Conservation (phyloP, 2,888 invertebrate genomes). For the Stegophylla sp. region DNA sequence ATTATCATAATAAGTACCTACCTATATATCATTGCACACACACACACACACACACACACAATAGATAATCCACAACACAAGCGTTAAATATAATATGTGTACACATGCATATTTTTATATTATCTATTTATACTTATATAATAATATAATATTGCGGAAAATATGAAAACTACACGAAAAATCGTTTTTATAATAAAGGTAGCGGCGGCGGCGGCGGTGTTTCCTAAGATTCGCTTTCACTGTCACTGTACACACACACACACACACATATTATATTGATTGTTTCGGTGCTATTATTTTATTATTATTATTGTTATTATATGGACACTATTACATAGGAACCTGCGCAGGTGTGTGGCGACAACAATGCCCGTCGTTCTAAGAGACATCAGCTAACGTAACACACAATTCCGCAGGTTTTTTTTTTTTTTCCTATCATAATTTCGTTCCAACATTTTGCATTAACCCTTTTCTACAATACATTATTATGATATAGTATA, state of each 20-base stretch:
- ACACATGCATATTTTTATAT: background rate
- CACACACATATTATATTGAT: conserved; percentile 29
- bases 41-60: background rate
- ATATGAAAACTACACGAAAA: conserved; percentile 42
- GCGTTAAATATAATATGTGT: no score
- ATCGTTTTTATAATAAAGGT: background rate
- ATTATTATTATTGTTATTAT: background rate
- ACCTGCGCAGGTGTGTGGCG: background rate
- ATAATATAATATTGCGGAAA: conserved; percentile 46
- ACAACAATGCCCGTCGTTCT: conserved; percentile 13
- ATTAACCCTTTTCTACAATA: conserved; percentile 9
- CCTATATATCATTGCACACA: background rate
- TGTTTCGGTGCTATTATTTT: conserved; percentile 44
- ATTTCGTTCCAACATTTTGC: conserved; percentile 6
- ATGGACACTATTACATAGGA: conserved; percentile 27
- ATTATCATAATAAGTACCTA: background rate
- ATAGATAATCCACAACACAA: no score
- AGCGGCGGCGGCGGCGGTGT: no score
- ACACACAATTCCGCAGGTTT: conserved; percentile 24
- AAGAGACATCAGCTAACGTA: conserved; percentile 32
- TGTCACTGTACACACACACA: background rate
- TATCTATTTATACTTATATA: background rate
- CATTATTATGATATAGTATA: background rate
- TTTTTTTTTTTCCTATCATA: no score
- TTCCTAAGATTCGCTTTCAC: conserved; percentile 51